Evolutionary conservation across 1,140 invertebrate species (phyloP).

Genomic region (Sycophila sp.): DNA sequence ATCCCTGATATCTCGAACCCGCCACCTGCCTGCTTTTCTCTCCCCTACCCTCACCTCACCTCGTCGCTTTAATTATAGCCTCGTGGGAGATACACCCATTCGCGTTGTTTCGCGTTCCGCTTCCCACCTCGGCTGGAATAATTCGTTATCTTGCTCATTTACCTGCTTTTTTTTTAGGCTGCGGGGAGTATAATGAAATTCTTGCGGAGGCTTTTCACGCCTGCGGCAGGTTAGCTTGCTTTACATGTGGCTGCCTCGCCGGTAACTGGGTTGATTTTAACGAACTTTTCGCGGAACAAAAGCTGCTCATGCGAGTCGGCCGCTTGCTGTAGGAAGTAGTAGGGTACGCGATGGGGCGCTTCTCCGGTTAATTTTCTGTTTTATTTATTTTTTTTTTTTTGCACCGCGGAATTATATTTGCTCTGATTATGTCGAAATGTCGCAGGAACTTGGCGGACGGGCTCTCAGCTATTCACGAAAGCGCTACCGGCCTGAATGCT

Average conservation of each 20-base stretch:
- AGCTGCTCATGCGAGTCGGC: too few relatives aligned
- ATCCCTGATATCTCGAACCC: too few relatives aligned
- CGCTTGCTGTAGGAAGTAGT: too few relatives aligned
- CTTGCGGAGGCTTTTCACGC: background rate
- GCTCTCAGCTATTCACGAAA: too few relatives aligned
- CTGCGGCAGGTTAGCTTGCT: background rate
- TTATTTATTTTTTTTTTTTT: too few relatives aligned
- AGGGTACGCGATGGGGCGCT: too few relatives aligned
- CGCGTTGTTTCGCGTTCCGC: background rate
- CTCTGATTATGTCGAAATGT: too few relatives aligned
- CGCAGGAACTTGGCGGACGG: too few relatives aligned
- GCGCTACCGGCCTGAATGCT: too few relatives aligned
- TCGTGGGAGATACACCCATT: background rate
- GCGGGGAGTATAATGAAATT: background rate
- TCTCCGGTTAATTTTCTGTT: too few relatives aligned
- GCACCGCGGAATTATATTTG: too few relatives aligned
- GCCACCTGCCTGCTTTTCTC: too few relatives aligned
- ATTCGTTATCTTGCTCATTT: background rate
- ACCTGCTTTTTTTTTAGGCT: background rate
- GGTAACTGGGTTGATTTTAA: slow-evolving; percentile 5
- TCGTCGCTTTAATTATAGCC: background rate
- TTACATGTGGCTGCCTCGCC: background rate
- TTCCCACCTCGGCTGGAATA: background rate
- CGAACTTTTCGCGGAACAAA: background rate
- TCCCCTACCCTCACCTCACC: background rate